phyloP scores from a whole-genome alignment of 2,888 invertebrate species.

The Leptinotarsa haldemani region DNA sequence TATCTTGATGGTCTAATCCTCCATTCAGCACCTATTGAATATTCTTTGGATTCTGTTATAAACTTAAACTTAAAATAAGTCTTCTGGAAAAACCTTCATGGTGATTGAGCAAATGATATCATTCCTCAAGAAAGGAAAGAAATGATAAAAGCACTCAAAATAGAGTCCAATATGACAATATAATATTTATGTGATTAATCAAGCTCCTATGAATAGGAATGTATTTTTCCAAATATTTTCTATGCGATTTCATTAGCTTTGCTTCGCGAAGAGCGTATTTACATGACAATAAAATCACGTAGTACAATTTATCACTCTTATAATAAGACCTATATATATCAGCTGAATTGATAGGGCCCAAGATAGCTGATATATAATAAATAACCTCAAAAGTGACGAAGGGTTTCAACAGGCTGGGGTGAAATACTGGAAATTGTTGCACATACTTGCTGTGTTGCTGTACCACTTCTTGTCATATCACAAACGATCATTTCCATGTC shows the following conservation, averaged over 20 bases:
- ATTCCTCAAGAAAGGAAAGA: background rate
- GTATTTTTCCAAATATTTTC: constrained; percentile 8
- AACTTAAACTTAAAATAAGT: too few relatives aligned
- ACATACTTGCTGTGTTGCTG: constrained; percentile 22
- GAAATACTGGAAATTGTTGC: constrained; percentile 9
- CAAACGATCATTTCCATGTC: constrained; percentile 14
- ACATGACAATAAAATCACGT: constrained; percentile 55
- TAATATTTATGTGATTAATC: constrained; percentile 3
- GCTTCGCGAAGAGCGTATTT: constrained; percentile 23
- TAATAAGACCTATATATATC: constrained; percentile 52
- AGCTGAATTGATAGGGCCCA: constrained; percentile 60
- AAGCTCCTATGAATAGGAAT: background rate
- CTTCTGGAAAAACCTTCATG: too few relatives aligned
- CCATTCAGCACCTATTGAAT: too few relatives aligned
- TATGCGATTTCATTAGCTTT: background rate
- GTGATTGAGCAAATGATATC: too few relatives aligned
- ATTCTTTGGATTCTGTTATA: too few relatives aligned
- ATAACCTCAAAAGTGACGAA: background rate
- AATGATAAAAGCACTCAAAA: background rate
- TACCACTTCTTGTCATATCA: constrained; percentile 21
- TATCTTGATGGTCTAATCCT: too few relatives aligned
- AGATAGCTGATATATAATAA: constrained; percentile 57
- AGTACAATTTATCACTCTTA: constrained; percentile 14
- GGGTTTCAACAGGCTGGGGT: background rate
- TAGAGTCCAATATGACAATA: constrained; percentile 4